These are phyloP conservation scores for Trichoplusia ni DNA, from an alignment of 1,140 invertebrate genomes.

Conservation along the genomic window DNA sequence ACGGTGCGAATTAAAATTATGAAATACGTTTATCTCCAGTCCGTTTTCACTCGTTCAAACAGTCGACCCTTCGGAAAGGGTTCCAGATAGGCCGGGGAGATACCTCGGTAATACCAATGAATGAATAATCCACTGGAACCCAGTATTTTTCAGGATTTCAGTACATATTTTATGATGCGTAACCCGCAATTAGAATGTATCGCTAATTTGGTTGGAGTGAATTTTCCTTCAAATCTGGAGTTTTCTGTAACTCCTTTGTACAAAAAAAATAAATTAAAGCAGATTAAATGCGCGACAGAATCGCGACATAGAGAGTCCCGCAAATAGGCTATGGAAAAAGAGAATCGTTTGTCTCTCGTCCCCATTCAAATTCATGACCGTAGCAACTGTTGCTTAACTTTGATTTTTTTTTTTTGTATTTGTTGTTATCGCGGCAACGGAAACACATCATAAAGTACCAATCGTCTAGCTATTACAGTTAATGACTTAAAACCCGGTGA, in stretches of 20 bases:
- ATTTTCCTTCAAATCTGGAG: too few relatives aligned
- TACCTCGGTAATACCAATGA: slow-evolving; percentile 38
- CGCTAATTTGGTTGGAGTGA: not conserved
- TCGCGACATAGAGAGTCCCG: too few relatives aligned
- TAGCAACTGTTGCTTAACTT: too few relatives aligned
- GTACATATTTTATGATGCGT: not conserved
- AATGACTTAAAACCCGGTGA: too few relatives aligned
- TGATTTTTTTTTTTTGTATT: too few relatives aligned
- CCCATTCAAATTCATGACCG: too few relatives aligned
- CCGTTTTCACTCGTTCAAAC: slow-evolving; percentile 40
- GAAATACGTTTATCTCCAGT: slow-evolving; percentile 30
- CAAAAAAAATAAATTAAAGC: not conserved
- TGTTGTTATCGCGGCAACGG: too few relatives aligned
- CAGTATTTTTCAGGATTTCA: slow-evolving; percentile 2
- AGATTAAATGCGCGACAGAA: not conserved
- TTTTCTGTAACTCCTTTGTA: not conserved
- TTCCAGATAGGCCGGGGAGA: slow-evolving; percentile 40
- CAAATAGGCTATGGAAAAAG: too few relatives aligned
- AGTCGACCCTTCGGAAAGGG: slow-evolving; percentile 40
- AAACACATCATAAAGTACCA: too few relatives aligned
- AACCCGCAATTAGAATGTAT: slow-evolving; percentile 5
- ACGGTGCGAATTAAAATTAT: slow-evolving; percentile 36
- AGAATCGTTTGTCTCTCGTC: too few relatives aligned
- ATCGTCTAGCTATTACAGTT: too few relatives aligned
- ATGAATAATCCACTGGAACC: slow-evolving; percentile 39